These are phyloP conservation scores for Semicossyphus pulcher DNA, from an alignment of 2,113 vertebrate species.

Conservation along the genomic window DNA sequence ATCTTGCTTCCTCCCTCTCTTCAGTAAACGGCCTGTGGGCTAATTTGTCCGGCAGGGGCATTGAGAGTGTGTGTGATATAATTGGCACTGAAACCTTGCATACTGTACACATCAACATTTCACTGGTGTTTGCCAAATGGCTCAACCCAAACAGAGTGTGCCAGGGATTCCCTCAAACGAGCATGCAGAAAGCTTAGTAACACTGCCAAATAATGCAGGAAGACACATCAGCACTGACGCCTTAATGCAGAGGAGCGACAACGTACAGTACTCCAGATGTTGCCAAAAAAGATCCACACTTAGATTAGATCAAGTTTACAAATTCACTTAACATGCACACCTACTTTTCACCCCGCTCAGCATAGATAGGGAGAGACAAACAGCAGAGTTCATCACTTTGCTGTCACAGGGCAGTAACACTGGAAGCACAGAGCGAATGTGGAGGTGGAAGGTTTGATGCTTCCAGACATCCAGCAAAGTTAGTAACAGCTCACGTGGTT, in stretches of 20 bases:
- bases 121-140: too few species aligned
- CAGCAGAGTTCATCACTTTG: too few species aligned
- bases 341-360: too few species aligned
- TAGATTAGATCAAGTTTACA: slow-evolving; percentile 11
- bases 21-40: too few species aligned
- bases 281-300: not conserved
- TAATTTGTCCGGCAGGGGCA: too few species aligned
- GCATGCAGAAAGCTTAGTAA: not conserved
- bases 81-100: too few species aligned
- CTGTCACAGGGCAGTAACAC: slow-evolving; percentile 14
- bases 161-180: not conserved
- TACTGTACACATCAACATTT: too few species aligned
- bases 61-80: too few species aligned
- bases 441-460: slow-evolving; percentile 7
- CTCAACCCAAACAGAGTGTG: not conserved
- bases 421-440: not conserved
- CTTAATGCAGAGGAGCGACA: not conserved
- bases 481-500: not conserved
- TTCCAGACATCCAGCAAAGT: slow-evolving; percentile 19
- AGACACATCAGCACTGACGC: not conserved
- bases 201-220: not conserved
- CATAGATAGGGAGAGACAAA: too few species aligned
- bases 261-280: not conserved
- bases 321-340: slow-evolving; percentile 6
- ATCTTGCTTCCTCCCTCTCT: too few species aligned